Conservation (phyloP, 2,888 invertebrate species). For the Coecobrya sp. region DNA sequence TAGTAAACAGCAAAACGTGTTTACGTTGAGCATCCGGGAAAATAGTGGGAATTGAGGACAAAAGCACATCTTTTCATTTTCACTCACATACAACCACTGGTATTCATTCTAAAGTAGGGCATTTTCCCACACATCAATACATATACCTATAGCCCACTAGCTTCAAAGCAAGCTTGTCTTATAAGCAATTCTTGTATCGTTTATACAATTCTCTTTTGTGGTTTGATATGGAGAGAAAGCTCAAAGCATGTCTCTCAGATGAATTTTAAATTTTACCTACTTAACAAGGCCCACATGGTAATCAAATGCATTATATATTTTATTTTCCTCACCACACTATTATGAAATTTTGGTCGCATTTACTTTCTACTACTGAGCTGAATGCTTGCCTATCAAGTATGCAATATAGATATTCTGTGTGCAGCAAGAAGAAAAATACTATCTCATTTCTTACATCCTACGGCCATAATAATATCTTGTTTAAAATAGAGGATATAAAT, state of each 20-base stretch:
- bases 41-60: background rate
- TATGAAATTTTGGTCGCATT: background rate
- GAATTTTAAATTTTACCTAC: conserved; percentile 46
- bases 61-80: background rate
- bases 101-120: conserved; percentile 23
- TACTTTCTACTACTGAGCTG: background rate
- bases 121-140: conserved; percentile 8
- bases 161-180: background rate
- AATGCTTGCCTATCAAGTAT: background rate
- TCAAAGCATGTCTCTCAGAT: background rate
- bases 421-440: background rate
- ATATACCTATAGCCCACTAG: too few species aligned
- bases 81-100: conserved; percentile 4
- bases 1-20: conserved; percentile 41
- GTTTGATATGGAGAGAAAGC: background rate
- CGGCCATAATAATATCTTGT: conserved; percentile 47
- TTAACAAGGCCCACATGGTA: conserved; percentile 24
- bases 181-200: background rate
- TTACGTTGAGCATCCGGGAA: conserved; percentile 27
- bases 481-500: conserved; percentile 54
- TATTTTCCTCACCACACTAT: background rate
- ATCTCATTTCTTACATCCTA: conserved; percentile 41
- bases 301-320: conserved; percentile 35
- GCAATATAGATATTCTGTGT: background rate
- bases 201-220: background rate